Percentiles rank a stretch among this genome's conserved stretches.
phyloP scores from a whole-genome alignment of 2,888 invertebrate species.

The Athetis lepigone region DNA sequence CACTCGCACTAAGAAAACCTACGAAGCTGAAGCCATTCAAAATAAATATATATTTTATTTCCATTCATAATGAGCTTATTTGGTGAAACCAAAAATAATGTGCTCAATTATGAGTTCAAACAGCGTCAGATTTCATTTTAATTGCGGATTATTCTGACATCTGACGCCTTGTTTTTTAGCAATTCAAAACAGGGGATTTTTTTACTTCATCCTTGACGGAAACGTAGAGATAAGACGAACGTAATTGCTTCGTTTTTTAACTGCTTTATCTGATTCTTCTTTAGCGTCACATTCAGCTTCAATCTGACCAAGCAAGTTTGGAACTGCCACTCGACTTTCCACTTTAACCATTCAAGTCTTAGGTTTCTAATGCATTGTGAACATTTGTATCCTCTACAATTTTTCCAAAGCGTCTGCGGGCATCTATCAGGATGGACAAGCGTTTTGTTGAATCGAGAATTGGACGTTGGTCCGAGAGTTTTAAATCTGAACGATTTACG shows the following conservation, averaged over 20 bases:
- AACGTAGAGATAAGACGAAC: constrained; percentile 81
- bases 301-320: constrained; percentile 73
- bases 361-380: constrained; percentile 57
- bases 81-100: constrained; percentile 51
- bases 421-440: constrained; percentile 89
- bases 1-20: no score
- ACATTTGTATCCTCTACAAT: constrained; percentile 49
- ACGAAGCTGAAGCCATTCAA: constrained; percentile 13
- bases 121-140: constrained; percentile 79
- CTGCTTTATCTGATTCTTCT: constrained; percentile 85
- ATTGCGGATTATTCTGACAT: constrained; percentile 84
- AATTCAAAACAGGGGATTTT: constrained; percentile 75
- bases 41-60: constrained; percentile 31
- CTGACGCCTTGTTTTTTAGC: constrained; percentile 78
- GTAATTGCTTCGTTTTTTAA: constrained; percentile 90
- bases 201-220: constrained; percentile 72
- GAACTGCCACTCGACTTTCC: constrained; percentile 53
- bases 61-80: constrained; percentile 50
- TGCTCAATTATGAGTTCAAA: constrained; percentile 66
- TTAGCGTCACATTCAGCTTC: constrained; percentile 69
- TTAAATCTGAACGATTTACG: constrained; percentile 87
- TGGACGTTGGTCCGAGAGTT: constrained; percentile 83
- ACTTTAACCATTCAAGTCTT: constrained; percentile 46
- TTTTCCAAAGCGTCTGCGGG: constrained; percentile 73
- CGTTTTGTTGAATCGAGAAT: constrained; percentile 87